These are phyloP conservation scores for Hemicrepidius hirtus DNA, from an alignment of 2,888 invertebrate genomes.

Conservation along the genomic window DNA sequence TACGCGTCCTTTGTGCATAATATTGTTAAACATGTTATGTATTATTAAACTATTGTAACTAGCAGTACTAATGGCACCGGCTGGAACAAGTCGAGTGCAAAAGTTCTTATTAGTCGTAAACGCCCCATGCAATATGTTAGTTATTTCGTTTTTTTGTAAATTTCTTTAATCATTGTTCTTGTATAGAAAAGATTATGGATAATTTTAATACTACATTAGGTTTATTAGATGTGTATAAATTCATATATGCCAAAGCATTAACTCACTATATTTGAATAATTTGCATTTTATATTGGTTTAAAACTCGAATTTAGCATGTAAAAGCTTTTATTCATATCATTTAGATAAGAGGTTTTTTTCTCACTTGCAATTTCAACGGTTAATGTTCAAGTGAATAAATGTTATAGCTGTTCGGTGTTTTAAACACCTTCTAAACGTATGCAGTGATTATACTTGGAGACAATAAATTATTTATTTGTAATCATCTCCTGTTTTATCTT, in stretches of 20 bases:
- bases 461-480: conserved; percentile 73
- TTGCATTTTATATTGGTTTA: conserved; percentile 54
- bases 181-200: conserved; percentile 56
- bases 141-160: conserved; percentile 51
- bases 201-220: conserved; percentile 55
- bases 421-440: conserved; percentile 66
- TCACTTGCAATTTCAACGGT: conserved; percentile 55
- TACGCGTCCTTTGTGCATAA: conserved; percentile 64
- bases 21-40: conserved; percentile 51
- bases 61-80: conserved; percentile 24
- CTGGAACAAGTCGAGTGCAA: conserved; percentile 28
- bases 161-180: conserved; percentile 50
- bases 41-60: conserved; percentile 42
- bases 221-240: conserved; percentile 58
- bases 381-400: conserved; percentile 61
- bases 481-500: conserved; percentile 16
- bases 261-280: conserved; percentile 55
- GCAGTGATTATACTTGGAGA: conserved; percentile 71
- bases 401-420: conserved; percentile 68
- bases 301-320: conserved; percentile 56
- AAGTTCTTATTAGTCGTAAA: conserved; percentile 47
- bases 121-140: conserved; percentile 54
- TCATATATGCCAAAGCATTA: conserved; percentile 70
- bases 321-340: conserved; percentile 54
- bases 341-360: conserved; percentile 53